A percentile compares a stretch with the other conserved stretches of the same genome.
phyloP scores from a whole-genome alignment of 2,797 vertebrate genomes.

The Buphagus erythrorhynchus region DNA sequence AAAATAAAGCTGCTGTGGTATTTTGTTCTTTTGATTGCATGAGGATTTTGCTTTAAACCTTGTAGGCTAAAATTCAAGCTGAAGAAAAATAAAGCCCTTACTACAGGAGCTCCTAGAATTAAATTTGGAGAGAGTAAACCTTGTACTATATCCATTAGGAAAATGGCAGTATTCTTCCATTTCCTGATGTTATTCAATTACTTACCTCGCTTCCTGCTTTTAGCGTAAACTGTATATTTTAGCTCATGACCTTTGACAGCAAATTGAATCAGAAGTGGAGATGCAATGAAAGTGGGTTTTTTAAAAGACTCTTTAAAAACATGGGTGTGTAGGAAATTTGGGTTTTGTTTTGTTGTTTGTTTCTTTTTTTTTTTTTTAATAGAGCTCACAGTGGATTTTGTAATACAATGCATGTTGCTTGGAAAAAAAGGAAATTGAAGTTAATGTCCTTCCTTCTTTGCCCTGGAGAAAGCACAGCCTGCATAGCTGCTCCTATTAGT shows the following conservation, averaged over 20 bases:
- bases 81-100: conserved; percentile 57
- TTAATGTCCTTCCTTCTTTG: conserved; percentile 3
- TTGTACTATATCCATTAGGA: conserved; percentile 72
- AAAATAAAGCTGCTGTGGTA: conserved; percentile 55
- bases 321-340: neutral
- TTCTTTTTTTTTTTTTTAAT: neutral
- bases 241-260: conserved; percentile 68
- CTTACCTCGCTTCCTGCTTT: conserved; percentile 57
- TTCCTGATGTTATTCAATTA: conserved; percentile 75
- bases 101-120: conserved; percentile 64
- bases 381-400: neutral
- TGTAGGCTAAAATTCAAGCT: conserved; percentile 35
- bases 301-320: conserved; percentile 14
- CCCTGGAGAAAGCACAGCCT: neutral
- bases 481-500: neutral
- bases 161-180: conserved; percentile 69
- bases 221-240: conserved; percentile 71
- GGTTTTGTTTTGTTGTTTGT: neutral
- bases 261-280: conserved; percentile 62
- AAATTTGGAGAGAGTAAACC: conserved; percentile 71
- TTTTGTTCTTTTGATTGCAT: conserved; percentile 50
- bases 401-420: conserved; percentile 24
- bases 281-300: neutral
- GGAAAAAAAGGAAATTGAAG: conserved; percentile 10
- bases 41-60: conserved; percentile 39